Base-by-base conservation (phyloP, 1,140 invertebrate genomes). In the Zelostemma sp. region DNA sequence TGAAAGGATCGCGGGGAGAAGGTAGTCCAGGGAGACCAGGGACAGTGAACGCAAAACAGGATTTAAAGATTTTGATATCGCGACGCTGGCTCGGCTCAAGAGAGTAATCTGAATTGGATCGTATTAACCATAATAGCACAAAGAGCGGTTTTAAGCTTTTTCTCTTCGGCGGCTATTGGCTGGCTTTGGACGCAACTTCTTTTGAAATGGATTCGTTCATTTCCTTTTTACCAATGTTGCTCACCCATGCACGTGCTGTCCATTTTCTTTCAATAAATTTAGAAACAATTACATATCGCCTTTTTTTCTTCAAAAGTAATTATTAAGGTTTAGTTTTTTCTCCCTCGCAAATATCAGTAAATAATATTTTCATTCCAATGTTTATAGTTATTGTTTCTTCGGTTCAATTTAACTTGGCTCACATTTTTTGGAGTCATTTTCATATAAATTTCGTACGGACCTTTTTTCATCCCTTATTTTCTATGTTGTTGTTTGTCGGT, bases 91-190 rank as follows among this genome's bases (percentile, higher is more conserved):
- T 63, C 53, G 21, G 46, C 18, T 45, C 38, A 45, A 60, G 46
- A 57, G 54, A 41, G 31, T 50, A 45, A 76, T 56, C 56, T 63
- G 74, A 80, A 80, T 79, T 79, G 77, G 72, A 79, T 79, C 71
- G 77, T 68, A 79, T 79, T 75, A 78, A 46, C 58, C 57, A 70
- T 68, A 78, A 69, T 71, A 28, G 73, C 63, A 76, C 69, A 75
- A 73, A 79, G 68, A 59, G 33, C 40, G 55, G 58, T 53, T 71
- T 72, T 66, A 57, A 66, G 72, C 62, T 72, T 66, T 69, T 28
- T 51, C 67, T 51, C 67, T 55, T 75, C 47, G 47, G 12, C 40
- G 48, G 49, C 54, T 53, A 65, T 70, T 60, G 48, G 65, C 59
- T 70, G 60, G 67, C 66, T 73, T 70, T 56, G 53, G 35, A 40